These are phyloP conservation scores for Cheilosia vernalis DNA, from an alignment of 2,888 invertebrate genomes.

Conservation along the genomic window DNA sequence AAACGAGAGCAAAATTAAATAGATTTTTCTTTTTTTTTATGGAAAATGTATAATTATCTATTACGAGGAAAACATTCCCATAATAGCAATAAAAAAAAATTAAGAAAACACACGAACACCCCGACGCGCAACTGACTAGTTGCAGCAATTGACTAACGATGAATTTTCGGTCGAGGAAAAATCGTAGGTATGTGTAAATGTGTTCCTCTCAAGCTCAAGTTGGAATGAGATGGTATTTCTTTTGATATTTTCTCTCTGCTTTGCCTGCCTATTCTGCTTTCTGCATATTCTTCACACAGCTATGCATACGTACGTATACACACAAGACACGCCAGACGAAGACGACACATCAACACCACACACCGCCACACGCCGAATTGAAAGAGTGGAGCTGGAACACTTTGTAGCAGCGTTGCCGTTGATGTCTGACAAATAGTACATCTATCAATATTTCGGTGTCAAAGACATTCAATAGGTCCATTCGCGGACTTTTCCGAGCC, in stretches of 20 bases:
- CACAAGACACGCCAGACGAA: too few species aligned
- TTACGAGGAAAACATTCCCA: conserved; percentile 57
- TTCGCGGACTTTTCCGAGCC: too few species aligned
- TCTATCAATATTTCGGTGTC: too few species aligned
- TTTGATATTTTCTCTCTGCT: conserved; percentile 42
- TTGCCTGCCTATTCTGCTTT: conserved; percentile 5
- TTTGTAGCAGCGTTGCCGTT: too few species aligned
- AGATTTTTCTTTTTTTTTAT: conserved; percentile 27
- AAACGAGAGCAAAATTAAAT: conserved; percentile 18
- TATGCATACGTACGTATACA: background rate
- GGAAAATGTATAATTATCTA: conserved; percentile 56
- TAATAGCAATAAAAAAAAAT: conserved; percentile 59
- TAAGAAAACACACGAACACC: conserved; percentile 56
- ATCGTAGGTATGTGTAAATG: conserved; percentile 25
- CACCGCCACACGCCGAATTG: too few species aligned
- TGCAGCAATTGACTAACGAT: conserved; percentile 70
- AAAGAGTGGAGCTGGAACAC: too few species aligned
- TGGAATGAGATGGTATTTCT: conserved; percentile 42
- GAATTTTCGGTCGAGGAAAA: conserved; percentile 63
- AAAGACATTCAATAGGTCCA: too few species aligned
- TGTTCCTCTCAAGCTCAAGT: conserved; percentile 28
- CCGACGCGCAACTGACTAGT: conserved; percentile 69
- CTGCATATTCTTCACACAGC: conserved; percentile 31
- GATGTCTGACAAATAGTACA: too few species aligned
- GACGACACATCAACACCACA: too few species aligned